These are phyloP conservation scores for Myiothlypis chrysogaster DNA, from an alignment of 2,797 vertebrate genomes.

Conservation along the genomic window DNA sequence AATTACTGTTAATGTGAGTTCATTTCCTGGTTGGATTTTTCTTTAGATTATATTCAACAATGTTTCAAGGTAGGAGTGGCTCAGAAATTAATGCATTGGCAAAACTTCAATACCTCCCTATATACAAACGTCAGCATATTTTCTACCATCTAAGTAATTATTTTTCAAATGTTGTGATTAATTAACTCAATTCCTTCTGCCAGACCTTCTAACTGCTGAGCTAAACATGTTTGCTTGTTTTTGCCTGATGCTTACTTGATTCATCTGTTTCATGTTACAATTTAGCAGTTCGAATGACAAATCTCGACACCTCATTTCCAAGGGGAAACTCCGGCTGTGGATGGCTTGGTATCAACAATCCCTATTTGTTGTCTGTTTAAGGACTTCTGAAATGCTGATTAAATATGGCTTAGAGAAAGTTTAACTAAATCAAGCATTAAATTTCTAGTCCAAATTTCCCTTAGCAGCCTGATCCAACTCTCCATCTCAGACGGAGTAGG, in stretches of 20 bases:
- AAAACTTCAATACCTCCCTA: background rate
- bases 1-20: background rate
- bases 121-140: background rate
- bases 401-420: background rate
- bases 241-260: background rate
- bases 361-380: background rate
- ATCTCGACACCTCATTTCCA: background rate
- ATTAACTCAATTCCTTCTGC: constrained; percentile 4
- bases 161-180: constrained; percentile 18
- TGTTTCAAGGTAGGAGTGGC: background rate
- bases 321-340: background rate
- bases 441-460: background rate
- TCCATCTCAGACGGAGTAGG: rapidly evolving
- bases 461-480: background rate
- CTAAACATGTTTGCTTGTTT: constrained; percentile 1
- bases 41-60: background rate
- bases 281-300: background rate
- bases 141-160: background rate
- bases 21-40: background rate
- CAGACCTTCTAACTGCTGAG: background rate
- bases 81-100: background rate
- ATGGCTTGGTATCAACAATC: background rate
- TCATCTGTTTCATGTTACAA: constrained; percentile 26
- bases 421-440: background rate
- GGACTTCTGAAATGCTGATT: background rate